These are phyloP conservation scores for Sturnira hondurensis DNA, from an alignment of 2,113 vertebrate species.

Conservation along the genomic window DNA sequence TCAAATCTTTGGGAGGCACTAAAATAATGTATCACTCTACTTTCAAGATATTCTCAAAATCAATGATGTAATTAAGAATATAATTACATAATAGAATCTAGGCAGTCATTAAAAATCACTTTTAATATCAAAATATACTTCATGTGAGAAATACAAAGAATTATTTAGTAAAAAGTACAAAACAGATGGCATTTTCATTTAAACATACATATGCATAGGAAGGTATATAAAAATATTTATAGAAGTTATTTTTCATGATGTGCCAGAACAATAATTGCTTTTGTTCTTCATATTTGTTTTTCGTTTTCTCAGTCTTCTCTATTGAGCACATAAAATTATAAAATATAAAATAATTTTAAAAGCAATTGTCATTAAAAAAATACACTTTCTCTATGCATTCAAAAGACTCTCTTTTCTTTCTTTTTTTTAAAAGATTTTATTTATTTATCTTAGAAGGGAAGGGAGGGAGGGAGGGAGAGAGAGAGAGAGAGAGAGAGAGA, in stretches of 20 bases:
- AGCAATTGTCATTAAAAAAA: not conserved
- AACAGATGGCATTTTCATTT: not conserved
- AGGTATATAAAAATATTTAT: not conserved
- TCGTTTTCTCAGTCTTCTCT: not conserved
- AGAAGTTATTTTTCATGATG: not conserved
- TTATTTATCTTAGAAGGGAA: too few relatives aligned
- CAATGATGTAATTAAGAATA: not conserved
- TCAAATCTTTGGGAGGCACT: not conserved
- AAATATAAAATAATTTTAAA: not conserved
- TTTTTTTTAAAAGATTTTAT: too few relatives aligned
- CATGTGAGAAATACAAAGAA: not conserved
- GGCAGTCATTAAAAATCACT: not conserved
- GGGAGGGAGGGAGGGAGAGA: too few relatives aligned
- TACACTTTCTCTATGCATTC: not conserved
- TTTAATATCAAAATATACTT: not conserved
- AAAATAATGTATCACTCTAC: not conserved
- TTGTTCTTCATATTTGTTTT: not conserved
- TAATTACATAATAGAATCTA: not conserved
- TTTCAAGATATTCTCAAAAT: not conserved
- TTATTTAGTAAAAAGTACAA: not conserved
- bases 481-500: too few relatives aligned
- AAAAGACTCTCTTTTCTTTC: not conserved
- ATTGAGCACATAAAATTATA: not conserved
- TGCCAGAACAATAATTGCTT: not conserved
- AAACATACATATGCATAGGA: not conserved